Conservation (phyloP, 2,888 invertebrate species). For the Nomada lathburiana region DNA sequence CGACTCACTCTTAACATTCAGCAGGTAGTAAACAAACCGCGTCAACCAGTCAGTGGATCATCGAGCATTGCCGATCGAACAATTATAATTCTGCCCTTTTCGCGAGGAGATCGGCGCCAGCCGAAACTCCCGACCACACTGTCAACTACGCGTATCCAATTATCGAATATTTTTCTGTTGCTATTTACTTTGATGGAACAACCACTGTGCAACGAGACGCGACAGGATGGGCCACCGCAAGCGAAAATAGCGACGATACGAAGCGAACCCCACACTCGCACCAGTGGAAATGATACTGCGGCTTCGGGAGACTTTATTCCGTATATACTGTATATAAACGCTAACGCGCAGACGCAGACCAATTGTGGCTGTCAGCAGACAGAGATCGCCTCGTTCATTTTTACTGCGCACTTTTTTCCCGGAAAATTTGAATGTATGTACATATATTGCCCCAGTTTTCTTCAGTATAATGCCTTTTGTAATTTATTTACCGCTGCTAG, state of each 20-base stretch:
- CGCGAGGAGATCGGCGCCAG: conserved; percentile 27
- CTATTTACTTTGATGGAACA: conserved; percentile 4
- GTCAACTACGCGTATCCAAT: conserved; percentile 1
- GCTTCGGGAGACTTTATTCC: conserved; percentile 66
- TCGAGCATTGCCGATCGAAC: conserved; percentile 35
- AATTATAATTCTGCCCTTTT: neutral
- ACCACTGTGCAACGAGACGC: conserved; percentile 53
- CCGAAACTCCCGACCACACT: conserved; percentile 33
- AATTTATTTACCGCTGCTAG: too few species aligned
- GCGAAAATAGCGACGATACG: conserved; percentile 13
- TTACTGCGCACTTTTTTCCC: neutral
- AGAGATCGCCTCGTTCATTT: neutral
- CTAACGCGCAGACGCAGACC: conserved; percentile 68
- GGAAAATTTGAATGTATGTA: too few species aligned
- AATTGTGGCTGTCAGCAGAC: conserved; percentile 24
- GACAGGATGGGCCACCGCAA: conserved; percentile 29
- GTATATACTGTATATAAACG: conserved; percentile 44
- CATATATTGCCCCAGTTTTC: neutral
- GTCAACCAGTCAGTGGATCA: conserved; percentile 31
- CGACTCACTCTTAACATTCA: conserved; percentile 43
- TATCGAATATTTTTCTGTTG: neutral
- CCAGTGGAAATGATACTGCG: conserved; percentile 79
- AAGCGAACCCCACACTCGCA: conserved; percentile 50
- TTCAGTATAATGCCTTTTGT: neutral
- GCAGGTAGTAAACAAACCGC: conserved; percentile 48